Evolutionary conservation across 2,888 invertebrate species (phyloP).

Genomic region (Vanessa cardui): DNA sequence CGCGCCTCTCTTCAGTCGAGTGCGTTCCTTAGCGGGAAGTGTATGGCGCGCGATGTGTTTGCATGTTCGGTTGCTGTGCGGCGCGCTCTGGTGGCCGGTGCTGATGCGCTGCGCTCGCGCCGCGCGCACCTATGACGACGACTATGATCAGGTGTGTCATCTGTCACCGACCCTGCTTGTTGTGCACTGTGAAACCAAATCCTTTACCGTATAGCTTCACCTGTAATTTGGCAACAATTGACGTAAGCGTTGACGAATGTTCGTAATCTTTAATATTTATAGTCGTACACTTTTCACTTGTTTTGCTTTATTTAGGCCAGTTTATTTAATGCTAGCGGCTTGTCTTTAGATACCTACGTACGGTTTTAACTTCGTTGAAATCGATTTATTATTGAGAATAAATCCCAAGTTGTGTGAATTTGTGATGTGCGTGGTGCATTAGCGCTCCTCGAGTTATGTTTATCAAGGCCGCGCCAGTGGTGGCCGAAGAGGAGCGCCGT

Average conservation of each 20-base stretch:
- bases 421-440: constrained; percentile 72
- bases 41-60: constrained; percentile 81
- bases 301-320: constrained; percentile 65
- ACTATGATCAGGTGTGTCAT: constrained; percentile 79
- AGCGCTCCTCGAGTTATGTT: constrained; percentile 76
- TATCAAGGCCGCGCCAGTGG: constrained; percentile 76
- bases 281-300: constrained; percentile 71
- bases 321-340: constrained; percentile 63
- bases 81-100: constrained; percentile 80
- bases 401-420: constrained; percentile 52
- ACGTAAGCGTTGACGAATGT: constrained; percentile 50
- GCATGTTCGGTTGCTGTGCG: constrained; percentile 79
- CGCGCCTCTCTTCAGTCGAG: constrained; percentile 78
- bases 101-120: constrained; percentile 75
- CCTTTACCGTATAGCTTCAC: constrained; percentile 67
- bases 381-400: constrained; percentile 57
- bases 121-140: constrained; percentile 72
- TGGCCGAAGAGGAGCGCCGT: constrained; percentile 84
- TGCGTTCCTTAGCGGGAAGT: constrained; percentile 78
- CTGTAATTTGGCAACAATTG: constrained; percentile 61
- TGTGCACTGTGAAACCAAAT: constrained; percentile 59
- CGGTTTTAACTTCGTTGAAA: constrained; percentile 63
- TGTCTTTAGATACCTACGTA: constrained; percentile 56
- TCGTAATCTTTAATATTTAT: constrained; percentile 52
- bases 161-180: constrained; percentile 57